Evolutionary conservation across 2,113 vertebrate species (phyloP).

Genomic region (Kryptolebias marmoratus): DNA sequence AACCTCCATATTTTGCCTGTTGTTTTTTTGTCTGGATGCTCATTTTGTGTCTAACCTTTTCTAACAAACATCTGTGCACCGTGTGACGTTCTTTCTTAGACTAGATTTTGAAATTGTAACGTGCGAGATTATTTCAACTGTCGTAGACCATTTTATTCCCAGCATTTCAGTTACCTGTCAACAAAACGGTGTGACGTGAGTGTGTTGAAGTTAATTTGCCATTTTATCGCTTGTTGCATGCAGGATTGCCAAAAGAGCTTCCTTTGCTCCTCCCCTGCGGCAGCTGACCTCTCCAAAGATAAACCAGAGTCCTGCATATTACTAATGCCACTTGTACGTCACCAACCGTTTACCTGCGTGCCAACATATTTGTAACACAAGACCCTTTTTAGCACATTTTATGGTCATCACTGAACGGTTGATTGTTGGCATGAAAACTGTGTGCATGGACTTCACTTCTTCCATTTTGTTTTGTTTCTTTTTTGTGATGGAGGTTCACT

Average conservation of each 20-base stretch:
- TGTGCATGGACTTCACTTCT: constrained; percentile 11
- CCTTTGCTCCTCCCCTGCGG: constrained; percentile 86
- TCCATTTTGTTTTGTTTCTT: not conserved
- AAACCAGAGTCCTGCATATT: constrained; percentile 88
- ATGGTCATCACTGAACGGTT: not conserved
- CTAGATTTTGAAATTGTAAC: not conserved
- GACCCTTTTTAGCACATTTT: constrained; percentile 1
- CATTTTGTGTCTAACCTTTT: constrained; percentile 18
- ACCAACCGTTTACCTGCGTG: constrained; percentile 56
- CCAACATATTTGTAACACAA: constrained; percentile 19
- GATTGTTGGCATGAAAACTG: constrained; percentile 5
- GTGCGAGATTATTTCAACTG: constrained; percentile 3
- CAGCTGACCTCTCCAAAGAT: constrained; percentile 89
- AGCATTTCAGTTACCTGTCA: constrained; percentile 86
- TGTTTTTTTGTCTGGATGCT: not conserved
- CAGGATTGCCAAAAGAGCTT: constrained; percentile 90
- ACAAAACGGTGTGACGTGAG: constrained; percentile 85
- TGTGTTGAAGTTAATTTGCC: constrained; percentile 89
- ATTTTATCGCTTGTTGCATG: constrained; percentile 98
- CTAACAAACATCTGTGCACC: constrained; percentile 21
- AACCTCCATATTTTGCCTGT: not conserved
- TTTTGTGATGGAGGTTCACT: not conserved
- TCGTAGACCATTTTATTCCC: constrained; percentile 40
- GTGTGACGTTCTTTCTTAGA: not conserved
- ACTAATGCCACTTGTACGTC: constrained; percentile 78